Base-by-base conservation (phyloP, 53 echinoderm and acorn worm species). In the Luidia sarsii region DNA sequence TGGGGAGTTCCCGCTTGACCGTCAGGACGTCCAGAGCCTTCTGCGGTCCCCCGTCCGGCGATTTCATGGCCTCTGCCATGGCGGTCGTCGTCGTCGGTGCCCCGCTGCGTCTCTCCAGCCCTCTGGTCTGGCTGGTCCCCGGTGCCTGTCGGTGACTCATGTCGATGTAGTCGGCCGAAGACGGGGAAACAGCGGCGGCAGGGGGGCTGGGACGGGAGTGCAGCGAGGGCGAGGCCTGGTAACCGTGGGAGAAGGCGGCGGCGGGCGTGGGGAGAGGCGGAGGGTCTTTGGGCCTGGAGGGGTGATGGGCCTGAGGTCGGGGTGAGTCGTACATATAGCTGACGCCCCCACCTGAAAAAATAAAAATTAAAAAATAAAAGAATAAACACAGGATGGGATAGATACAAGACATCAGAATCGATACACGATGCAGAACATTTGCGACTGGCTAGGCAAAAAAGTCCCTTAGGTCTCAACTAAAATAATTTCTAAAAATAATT, bases 161-260 rank as follows among this genome's bases (percentile, higher is more conserved):
- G 77, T 77, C 77, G 57, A 77, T 77, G 49, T 77, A 77, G 60
- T 77, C 77, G 39, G 35, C 77, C 22, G 77, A 77, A 20, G 1
- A 33, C 11, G 30, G 60, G 59, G 43, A 21, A 60, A 60, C n/a
- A 27, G 39, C 43, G 33, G 61, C 31, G 18, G 2, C 45, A 0
- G 77, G 18, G 16, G 61, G 56, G 0, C n/a, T n/a, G n/a, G n/a
- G n/a, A n/a, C 57, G 61, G 11, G 60, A 19, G 16, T 59, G 77
- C 1, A 60, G 46, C 14, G 30, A 41, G 31, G 61, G 61, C 28
- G 11, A 60, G 27, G n/a, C 30, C 10, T 59, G 57, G 16, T 74
- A 41, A n/a, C n/a, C 0, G 48, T 19, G 30, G 60, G 59, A 59
- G 33, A 60, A 60, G 32, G 39, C 43, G 33, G 61, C 31, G 18